Evolutionary conservation across 2,113 vertebrate genomes (phyloP).

Genomic region (Ondatra zibethicus): DNA sequence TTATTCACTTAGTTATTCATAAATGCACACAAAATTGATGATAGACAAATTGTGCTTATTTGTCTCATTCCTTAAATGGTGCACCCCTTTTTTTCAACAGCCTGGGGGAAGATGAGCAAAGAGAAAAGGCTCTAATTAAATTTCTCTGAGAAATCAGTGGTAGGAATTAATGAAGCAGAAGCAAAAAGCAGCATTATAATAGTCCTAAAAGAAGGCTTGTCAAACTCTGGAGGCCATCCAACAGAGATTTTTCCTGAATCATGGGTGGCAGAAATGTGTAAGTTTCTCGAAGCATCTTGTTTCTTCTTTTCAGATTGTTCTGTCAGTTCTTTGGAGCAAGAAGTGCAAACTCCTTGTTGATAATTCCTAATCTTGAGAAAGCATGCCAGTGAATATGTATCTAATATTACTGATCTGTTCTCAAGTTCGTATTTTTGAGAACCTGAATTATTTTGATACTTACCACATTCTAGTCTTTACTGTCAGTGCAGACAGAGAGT

Average conservation of each 20-base stretch:
- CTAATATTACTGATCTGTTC: not conserved
- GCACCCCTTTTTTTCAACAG: conserved; percentile 13
- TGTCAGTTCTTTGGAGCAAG: not conserved
- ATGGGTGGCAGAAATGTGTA: not conserved
- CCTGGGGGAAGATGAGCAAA: not conserved
- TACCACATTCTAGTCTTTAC: not conserved
- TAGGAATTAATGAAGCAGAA: conserved; percentile 55
- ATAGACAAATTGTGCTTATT: conserved; percentile 36
- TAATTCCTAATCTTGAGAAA: not conserved
- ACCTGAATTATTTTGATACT: not conserved
- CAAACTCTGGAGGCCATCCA: not conserved
- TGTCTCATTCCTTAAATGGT: conserved; percentile 29
- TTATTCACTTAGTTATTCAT: conserved; percentile 57
- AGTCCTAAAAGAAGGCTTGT: conserved; percentile 6
- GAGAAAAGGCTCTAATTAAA: conserved; percentile 54
- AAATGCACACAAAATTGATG: not conserved
- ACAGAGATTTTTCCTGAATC: not conserved
- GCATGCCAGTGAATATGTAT: not conserved
- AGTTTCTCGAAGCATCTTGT: conserved; percentile 31
- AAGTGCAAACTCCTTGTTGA: not conserved
- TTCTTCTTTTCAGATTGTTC: not conserved
- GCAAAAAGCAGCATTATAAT: conserved; percentile 1
- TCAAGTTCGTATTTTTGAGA: not conserved
- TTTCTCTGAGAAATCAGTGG: conserved; percentile 46
- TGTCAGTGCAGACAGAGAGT: not conserved